Percentiles rank a stretch among this genome's conserved stretches.
phyloP scores from a whole-genome alignment of 2,113 vertebrate species.

The Choloepus hoffmanni region DNA sequence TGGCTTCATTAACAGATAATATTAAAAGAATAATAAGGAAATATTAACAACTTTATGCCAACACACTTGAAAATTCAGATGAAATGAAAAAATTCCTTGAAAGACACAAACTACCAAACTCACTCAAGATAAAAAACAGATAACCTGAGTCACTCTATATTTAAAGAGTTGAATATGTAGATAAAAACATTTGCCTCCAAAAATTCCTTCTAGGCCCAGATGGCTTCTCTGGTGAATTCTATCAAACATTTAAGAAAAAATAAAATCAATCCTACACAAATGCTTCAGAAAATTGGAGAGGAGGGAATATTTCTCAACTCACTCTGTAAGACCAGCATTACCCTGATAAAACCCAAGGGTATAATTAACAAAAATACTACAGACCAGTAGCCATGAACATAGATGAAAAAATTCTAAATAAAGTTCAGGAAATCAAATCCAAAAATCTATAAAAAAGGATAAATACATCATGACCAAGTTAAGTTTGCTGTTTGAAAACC shows the following conservation, averaged over 20 bases:
- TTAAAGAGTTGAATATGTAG: neutral
- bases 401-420: neutral
- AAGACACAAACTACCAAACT: neutral
- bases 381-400: neutral
- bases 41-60: too few relatives aligned
- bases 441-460: neutral
- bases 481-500: neutral
- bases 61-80: neutral
- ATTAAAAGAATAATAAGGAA: neutral
- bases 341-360: neutral
- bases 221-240: neutral
- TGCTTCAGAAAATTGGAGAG: neutral
- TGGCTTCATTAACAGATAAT: neutral
- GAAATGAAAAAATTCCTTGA: neutral
- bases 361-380: neutral
- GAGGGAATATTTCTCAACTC: neutral
- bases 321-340: neutral
- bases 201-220: neutral
- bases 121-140: neutral
- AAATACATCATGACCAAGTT: neutral
- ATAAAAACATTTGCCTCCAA: neutral
- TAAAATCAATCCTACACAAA: neutral
- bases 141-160: neutral
- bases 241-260: neutral
- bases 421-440: neutral